Evolutionary conservation across 2,888 invertebrate species (phyloP).

Genomic region (Allacma fusca): DNA sequence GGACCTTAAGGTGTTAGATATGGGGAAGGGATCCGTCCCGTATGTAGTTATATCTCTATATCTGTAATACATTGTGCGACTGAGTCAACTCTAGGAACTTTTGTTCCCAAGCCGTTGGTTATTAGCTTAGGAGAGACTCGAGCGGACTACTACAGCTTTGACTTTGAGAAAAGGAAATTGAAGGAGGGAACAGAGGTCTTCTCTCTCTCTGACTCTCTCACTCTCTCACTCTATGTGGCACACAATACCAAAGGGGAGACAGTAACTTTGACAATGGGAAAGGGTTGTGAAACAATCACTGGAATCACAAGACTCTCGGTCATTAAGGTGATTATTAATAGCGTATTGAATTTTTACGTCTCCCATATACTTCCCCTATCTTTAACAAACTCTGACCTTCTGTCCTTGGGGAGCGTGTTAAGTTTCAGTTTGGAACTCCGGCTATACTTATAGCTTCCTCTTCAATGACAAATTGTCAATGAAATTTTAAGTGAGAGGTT

Average conservation of each 20-base stretch:
- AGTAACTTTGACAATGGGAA: not conserved
- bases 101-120: too few species aligned
- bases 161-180: not conserved
- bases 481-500: too few species aligned
- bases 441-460: too few species aligned
- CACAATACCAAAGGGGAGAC: too few species aligned
- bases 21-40: not conserved
- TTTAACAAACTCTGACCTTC: not conserved
- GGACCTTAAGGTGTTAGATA: not conserved
- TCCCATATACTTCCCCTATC: not conserved
- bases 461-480: not conserved
- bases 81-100: too few species aligned
- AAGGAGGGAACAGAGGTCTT: not conserved
- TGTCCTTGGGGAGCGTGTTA: not conserved
- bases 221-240: too few species aligned
- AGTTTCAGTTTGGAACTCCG: not conserved
- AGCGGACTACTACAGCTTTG: too few species aligned
- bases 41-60: not conserved
- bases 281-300: not conserved
- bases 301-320: constrained; percentile 3
- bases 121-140: too few species aligned
- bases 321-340: constrained; percentile 12
- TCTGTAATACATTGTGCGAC: too few species aligned
- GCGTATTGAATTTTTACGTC: not conserved
- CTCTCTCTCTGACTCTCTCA: not conserved